These are phyloP conservation scores for Hippocampus abdominalis DNA, from an alignment of 2,113 vertebrate genomes.

Conservation along the genomic window DNA sequence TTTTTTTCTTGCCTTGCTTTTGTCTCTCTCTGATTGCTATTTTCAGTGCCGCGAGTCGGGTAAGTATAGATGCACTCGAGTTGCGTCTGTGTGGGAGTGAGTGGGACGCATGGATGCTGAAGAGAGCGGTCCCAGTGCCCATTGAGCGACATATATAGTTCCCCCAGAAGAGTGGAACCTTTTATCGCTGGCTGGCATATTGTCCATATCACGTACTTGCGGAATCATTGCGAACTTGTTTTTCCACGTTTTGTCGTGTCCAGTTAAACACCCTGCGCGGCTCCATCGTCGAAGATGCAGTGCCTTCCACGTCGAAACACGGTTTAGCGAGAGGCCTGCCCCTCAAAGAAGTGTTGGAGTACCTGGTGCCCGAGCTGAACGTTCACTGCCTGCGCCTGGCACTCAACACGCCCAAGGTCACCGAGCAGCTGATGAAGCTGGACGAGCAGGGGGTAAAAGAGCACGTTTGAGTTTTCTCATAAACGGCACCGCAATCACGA, in stretches of 20 bases:
- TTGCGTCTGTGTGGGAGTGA: constrained; percentile 41
- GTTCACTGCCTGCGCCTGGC: constrained; percentile 91
- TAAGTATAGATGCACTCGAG: constrained; percentile 28
- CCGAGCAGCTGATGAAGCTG: constrained; percentile 97
- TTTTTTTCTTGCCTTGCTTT: constrained; percentile 21
- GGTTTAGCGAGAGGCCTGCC: constrained; percentile 89
- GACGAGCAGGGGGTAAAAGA: constrained; percentile 94
- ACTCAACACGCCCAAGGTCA: constrained; percentile 97
- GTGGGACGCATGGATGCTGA: constrained; percentile 34
- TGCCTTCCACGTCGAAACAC: constrained; percentile 95
- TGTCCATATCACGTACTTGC: too few relatives aligned
- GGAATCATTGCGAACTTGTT: too few relatives aligned
- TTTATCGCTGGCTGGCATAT: constrained; percentile 3
- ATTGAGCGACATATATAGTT: constrained; percentile 21
- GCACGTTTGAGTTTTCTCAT: constrained; percentile 14
- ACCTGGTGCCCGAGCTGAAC: constrained; percentile 90
- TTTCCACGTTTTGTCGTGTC: not conserved
- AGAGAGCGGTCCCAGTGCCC: constrained; percentile 32
- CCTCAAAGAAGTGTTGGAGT: constrained; percentile 96
- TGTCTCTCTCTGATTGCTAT: constrained; percentile 52
- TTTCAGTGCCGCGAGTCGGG: constrained; percentile 67
- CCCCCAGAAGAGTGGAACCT: constrained; percentile 18
- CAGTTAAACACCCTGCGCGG: constrained; percentile 93
- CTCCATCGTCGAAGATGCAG: constrained; percentile 89
- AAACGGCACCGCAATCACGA: constrained; percentile 34